Base-by-base conservation (phyloP, 1,140 invertebrate genomes). In the Drosophila takahashii region DNA sequence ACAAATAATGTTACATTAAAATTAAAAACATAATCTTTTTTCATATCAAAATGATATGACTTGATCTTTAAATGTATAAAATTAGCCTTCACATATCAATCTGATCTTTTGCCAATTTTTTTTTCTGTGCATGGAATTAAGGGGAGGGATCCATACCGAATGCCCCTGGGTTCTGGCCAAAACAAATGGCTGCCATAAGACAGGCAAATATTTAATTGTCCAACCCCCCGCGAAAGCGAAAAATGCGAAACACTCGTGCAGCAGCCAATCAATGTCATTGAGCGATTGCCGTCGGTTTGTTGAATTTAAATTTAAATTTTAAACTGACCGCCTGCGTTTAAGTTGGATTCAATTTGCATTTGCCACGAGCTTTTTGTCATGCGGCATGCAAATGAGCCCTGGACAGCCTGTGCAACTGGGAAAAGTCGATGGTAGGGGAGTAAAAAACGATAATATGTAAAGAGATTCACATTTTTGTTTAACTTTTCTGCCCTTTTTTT, bases 261-360 rank as follows among this genome's bases (percentile, higher is more conserved):
- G 70, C 64, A 79, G 75, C 70, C 80, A 84, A 84, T 83, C 80
- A 83, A 84, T 79, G 80, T 84, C 80, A 81, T 57, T 58, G 66
- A 72, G 54, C 52, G 37, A 47, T 58, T 50, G 65, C 58, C 56
- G 50, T 32, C 41, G 41, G 27, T 60, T 51, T 51, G 39, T 52
- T 73, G 22, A 34, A 36, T 47, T 70, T 18, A 29, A 48, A 10
- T 29, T 48, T 48, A 48, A 47, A 27, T 48, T 9, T 26, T 50
- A 36, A 39, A 52, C 32, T 15, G 34, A 16, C 18, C 42, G 37
- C 58, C 34, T 9, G 47, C 26, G 27, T 47, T 66, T 75, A 76
- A 73, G 61, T 76, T 53, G 59, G 50, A 42, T 64, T 74, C 50
- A 74, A 56, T 74, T 74, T 74, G 51, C 51, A 64, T 75, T 52